Percentiles rank a stretch among this genome's conserved stretches.
Conservation (phyloP, 2,888 invertebrate species). For the Villa cingulata region DNA sequence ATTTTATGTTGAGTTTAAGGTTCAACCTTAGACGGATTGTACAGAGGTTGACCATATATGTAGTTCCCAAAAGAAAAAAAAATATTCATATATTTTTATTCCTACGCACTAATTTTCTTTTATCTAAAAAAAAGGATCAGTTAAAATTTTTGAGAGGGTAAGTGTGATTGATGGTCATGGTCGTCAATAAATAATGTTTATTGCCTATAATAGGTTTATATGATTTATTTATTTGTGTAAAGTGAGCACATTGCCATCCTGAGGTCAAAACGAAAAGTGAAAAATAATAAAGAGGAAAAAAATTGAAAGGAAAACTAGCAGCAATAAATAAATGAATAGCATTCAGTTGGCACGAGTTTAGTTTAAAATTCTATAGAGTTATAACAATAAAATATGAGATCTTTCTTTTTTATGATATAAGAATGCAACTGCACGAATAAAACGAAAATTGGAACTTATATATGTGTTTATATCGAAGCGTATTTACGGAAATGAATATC, state of each 20-base stretch:
- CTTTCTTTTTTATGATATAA: too few species aligned
- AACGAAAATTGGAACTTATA: too few species aligned
- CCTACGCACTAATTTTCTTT: not conserved
- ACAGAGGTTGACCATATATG: not conserved
- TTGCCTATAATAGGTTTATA: too few species aligned
- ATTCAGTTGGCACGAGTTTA: not conserved
- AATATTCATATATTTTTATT: too few species aligned
- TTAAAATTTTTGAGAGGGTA: not conserved
- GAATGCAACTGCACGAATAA: too few species aligned
- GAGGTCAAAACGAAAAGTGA: not conserved
- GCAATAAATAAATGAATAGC: not conserved
- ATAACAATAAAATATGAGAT: not conserved
- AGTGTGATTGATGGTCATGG: not conserved
- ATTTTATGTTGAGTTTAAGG: not conserved
- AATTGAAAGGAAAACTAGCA: too few species aligned
- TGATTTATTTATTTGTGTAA: not conserved
- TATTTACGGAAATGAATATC: too few species aligned
- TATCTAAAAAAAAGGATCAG: not conserved
- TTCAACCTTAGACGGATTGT: too few species aligned
- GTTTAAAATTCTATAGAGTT: not conserved
- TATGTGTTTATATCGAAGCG: too few species aligned
- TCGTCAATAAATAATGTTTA: too few species aligned
- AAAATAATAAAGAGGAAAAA: not conserved
- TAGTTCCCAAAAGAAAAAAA: not conserved
- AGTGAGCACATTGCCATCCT: not conserved